These are phyloP conservation scores for Noctua fimbriata DNA, from an alignment of 2,888 invertebrate species.

Conservation along the genomic window DNA sequence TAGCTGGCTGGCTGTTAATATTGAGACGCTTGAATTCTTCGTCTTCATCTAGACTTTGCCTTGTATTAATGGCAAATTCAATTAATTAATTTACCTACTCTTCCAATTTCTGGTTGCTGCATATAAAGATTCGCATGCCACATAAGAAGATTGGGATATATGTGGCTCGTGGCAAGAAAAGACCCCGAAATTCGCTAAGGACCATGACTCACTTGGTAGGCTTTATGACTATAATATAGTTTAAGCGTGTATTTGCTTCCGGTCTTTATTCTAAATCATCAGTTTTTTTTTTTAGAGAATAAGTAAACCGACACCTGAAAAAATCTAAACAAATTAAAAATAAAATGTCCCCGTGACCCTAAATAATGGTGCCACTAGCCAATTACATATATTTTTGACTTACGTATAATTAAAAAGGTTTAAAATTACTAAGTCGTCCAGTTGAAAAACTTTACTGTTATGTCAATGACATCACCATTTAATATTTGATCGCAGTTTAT, in stretches of 20 bases:
- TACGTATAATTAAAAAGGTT: background rate
- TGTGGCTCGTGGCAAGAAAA: background rate
- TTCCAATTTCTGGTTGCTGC: background rate
- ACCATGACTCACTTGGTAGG: constrained; percentile 21
- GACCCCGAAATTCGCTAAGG: background rate
- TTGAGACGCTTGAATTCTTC: background rate
- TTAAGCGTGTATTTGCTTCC: background rate
- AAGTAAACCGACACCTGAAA: background rate
- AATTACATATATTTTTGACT: background rate
- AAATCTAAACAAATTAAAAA: background rate
- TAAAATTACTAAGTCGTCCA: background rate
- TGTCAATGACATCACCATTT: constrained; percentile 8
- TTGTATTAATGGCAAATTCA: background rate
- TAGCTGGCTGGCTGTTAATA: background rate
- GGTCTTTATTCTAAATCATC: background rate
- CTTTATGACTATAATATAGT: background rate
- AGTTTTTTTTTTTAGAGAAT: background rate
- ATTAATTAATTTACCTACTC: background rate
- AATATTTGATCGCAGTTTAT: background rate
- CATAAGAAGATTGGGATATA: background rate
- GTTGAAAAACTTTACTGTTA: background rate
- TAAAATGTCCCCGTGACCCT: background rate
- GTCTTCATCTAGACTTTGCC: background rate
- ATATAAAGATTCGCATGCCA: background rate
- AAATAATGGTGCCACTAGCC: background rate